Evolutionary conservation across 2,888 invertebrate species (phyloP).

Genomic region (Slavum lentiscoides): DNA sequence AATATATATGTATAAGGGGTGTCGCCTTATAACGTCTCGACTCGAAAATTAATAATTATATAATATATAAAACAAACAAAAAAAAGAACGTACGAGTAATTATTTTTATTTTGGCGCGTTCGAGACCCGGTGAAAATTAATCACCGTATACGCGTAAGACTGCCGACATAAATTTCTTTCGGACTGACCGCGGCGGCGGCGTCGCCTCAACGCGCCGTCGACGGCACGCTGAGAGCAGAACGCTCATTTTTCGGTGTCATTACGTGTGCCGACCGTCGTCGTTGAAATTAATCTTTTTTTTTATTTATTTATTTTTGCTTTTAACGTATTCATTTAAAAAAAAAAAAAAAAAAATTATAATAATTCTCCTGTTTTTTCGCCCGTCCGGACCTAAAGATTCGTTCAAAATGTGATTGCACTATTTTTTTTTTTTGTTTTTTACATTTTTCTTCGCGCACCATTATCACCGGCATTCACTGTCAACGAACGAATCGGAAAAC

Average conservation of each 20-base stretch:
- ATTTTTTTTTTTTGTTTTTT: too few species aligned
- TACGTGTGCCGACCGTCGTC: too few species aligned
- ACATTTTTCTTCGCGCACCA: too few species aligned
- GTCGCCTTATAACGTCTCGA: slow-evolving; percentile 2
- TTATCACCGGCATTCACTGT: too few species aligned
- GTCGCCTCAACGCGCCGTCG: too few species aligned
- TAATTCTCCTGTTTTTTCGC: not conserved
- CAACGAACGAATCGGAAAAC: too few species aligned
- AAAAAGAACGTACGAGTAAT: slow-evolving; percentile 1
- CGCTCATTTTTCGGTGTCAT: slow-evolving; percentile 26
- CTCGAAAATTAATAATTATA: too few species aligned
- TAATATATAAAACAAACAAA: too few species aligned
- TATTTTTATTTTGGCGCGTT: slow-evolving; percentile 15
- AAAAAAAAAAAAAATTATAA: not conserved
- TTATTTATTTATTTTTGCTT: not conserved
- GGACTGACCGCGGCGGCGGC: not conserved
- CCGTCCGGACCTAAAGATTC: too few species aligned
- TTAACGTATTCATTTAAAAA: not conserved
- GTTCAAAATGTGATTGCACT: too few species aligned
- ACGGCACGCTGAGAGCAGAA: not conserved
- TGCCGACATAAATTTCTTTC: slow-evolving; percentile 23
- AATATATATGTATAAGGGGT: too few species aligned
- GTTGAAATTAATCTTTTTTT: slow-evolving; percentile 25
- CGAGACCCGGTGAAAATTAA: slow-evolving; percentile 26
- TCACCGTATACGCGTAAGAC: not conserved